Evolutionary conservation across 2,113 vertebrate genomes (phyloP), one percentile per base, ranked within the genome.

Genomic region (Puntigrus tetrazona): DNA sequence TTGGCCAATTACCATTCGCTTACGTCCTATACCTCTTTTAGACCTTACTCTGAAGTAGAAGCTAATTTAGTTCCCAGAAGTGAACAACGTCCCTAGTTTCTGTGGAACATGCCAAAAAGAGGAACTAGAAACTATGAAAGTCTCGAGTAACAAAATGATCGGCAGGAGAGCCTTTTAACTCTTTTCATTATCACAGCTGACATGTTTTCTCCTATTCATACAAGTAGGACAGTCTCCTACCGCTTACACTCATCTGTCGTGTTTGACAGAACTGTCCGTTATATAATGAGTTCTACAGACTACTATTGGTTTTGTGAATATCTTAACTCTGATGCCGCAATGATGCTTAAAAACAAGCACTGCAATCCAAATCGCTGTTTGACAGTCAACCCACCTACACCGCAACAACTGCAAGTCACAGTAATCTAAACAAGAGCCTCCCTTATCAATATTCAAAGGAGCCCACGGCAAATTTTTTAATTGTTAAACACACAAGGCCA

Each of bases 401-500:
- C 25, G 43, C 34, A 76, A 76, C 45, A 76, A 79, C 14, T 27
- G 55, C 18, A 45, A 0, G 5, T 80, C 59, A 29, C 61, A 67
- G 59, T 45, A 67, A 43, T 45, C 78, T 11, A 67, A 80, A 67
- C 13, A 57, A 78, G 34, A 36, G 22, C 16, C 55, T 7, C 59
- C 18, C 27, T 80, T 45, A 65, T 80, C 27, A 80, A 80, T 47
- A 80, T 80, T 80, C 38, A 82, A 34, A 20, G 25, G 5, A 47
- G 36, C 76, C 67, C 75, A 73, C 61, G 47, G 76, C 63, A 63
- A n/a, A 18, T 47, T 34, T 27, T 34, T 73, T 67, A 36, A 76
- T 77, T 76, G 72, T 85, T 84, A 78, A 81, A 87, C 22, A 81
- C 79, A 70, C 41, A 43, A 45, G 52, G 57, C 59, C 52, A 74